Evolutionary conservation across 2,888 invertebrate genomes (phyloP).

Genomic region (Acanthosepion lycidas): DNA sequence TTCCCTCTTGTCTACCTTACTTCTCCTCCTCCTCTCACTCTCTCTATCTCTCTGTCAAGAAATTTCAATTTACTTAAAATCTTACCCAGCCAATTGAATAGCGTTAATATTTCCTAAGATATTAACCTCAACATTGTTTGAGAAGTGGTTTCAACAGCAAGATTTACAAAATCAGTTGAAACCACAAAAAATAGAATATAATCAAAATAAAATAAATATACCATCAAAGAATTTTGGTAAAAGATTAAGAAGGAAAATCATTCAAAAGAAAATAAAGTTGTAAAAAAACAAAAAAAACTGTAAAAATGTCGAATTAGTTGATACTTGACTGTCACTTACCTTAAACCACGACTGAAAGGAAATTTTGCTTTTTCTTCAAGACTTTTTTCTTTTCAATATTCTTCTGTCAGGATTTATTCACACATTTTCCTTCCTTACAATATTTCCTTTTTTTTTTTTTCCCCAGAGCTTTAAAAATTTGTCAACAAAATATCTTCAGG

Average conservation of each 20-base stretch:
- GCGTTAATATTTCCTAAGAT: conserved; percentile 16
- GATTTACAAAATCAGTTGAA: conserved; percentile 4
- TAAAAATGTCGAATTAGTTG: neutral
- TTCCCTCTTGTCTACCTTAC: neutral
- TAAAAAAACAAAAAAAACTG: neutral
- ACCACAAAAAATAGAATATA: neutral
- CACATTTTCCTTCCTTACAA: neutral
- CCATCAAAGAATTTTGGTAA: neutral
- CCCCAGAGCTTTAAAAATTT: neutral
- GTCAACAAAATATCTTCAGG: conserved; percentile 33
- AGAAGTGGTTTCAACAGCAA: neutral
- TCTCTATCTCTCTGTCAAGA: neutral
- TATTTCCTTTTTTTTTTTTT: neutral
- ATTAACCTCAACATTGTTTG: neutral
- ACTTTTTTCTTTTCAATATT: neutral
- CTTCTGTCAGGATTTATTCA: neutral
- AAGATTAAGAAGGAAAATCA: neutral
- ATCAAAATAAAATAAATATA: neutral
- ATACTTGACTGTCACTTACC: neutral
- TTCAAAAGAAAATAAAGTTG: neutral
- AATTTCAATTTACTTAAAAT: conserved; percentile 7
- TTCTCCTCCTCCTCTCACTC: neutral
- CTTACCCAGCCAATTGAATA: neutral
- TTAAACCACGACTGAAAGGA: neutral
- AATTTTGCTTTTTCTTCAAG: neutral